Base-by-base conservation (phyloP, 2,888 invertebrate species). In the Acanthosepion lycidas region DNA sequence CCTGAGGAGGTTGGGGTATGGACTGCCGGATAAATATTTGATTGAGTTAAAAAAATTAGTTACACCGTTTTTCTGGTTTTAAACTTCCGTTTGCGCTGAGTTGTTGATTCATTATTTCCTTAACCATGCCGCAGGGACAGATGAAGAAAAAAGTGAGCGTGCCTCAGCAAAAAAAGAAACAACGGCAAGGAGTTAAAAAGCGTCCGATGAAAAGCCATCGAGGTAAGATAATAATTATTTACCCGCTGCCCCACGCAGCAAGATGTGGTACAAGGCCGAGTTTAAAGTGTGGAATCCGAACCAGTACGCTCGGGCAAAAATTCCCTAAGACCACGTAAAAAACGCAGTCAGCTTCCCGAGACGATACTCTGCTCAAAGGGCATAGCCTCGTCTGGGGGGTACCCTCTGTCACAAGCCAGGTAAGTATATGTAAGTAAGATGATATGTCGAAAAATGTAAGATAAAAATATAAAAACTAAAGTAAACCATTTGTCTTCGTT, bases 101-200 rank as follows among this genome's bases (percentile, higher is more conserved):
- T n/a, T 33, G n/a, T 78, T n/a, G 78, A 6, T n/a, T 78, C n/a
- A 12, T 33, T 42, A 42, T n/a, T 9, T 0, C 18, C 26, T 0
- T 28, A 78, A 78, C 9, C 91, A 94, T 94, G 94, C 94, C 94
- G 49, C 94, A 94, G 91, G 94, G 94, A 53, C 91, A 94, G 49
- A 55, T 94, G 94, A 94, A 94, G 42, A 94, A 91, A 51, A 94
- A 94, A 94, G 94, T 94, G 53, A 94, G 53, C 42, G 28, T 20
- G 12, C 94, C 93, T 26, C 91, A 91, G 55, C 91, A 91, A n/a
- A 91, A 42, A 59, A 94, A 94, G 51, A 94, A 94, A 49, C 64
- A 94, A 28, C 91, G 49, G 28, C 91, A n/a, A 51, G 49, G 94
- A 42, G 49, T 93, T 42, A 93, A 92, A 93, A 93, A 93, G 48